Percentiles rank a stretch among this genome's conserved stretches.
Conservation (phyloP, 2,888 invertebrate species). For the Toxonevra muliebris region DNA sequence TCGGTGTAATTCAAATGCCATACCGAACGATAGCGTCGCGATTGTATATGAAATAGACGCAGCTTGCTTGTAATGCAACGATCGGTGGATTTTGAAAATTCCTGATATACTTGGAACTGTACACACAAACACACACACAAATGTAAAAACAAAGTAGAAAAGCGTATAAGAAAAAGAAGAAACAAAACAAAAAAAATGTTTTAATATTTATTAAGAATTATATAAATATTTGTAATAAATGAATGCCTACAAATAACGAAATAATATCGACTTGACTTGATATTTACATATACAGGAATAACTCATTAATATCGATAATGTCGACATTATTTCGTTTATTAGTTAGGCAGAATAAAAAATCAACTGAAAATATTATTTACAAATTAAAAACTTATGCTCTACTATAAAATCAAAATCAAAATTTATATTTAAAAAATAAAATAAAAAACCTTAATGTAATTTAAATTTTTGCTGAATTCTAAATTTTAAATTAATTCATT, state of each 20-base stretch:
- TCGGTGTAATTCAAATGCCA: slow-evolving; percentile 87
- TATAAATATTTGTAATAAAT: background rate
- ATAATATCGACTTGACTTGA: background rate
- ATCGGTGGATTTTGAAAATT: slow-evolving; percentile 73
- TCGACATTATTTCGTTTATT: no score
- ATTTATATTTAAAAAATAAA: no score
- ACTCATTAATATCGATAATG: no score
- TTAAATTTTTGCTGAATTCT: no score
- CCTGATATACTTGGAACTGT: slow-evolving; percentile 77
- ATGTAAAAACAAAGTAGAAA: background rate
- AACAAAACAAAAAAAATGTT: background rate
- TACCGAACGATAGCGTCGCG: slow-evolving; percentile 70
- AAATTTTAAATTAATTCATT: no score
- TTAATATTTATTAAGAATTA: background rate
- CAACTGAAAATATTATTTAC: background rate
- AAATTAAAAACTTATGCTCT: background rate
- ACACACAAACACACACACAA: background rate
- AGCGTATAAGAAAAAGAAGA: background rate
- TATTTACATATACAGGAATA: no score
- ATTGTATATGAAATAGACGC: slow-evolving; percentile 69
- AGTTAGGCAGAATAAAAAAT: no score
- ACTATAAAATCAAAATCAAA: no score
- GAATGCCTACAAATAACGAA: background rate
- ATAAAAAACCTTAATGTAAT: no score
- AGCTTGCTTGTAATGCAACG: slow-evolving; percentile 73